phyloP scores from a whole-genome alignment of 2,888 invertebrate genomes.

The Polyommatus iphigenia region DNA sequence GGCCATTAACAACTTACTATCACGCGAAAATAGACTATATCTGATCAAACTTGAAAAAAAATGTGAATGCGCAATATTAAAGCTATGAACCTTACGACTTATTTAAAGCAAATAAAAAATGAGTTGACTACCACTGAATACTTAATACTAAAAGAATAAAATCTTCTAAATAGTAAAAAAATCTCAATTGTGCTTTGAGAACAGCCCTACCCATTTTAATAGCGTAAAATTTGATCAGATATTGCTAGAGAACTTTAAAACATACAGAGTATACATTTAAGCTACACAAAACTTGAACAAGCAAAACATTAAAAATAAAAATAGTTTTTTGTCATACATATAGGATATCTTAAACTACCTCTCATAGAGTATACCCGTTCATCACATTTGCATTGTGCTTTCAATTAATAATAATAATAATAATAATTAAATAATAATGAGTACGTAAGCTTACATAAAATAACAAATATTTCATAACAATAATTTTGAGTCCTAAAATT shows the following conservation, averaged over 20 bases:
- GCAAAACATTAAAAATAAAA: slow-evolving; percentile 31
- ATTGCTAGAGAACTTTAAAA: slow-evolving; percentile 1
- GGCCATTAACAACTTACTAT: slow-evolving; percentile 60
- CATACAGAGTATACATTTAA: slow-evolving; percentile 27
- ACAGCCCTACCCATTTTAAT: slow-evolving; percentile 35
- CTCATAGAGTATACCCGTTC: slow-evolving; percentile 51
- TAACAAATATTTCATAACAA: slow-evolving; percentile 21
- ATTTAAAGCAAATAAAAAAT: not conserved
- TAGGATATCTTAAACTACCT: slow-evolving; percentile 33
- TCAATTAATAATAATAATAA: slow-evolving; percentile 17
- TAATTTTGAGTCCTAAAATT: slow-evolving; percentile 24
- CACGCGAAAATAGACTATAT: slow-evolving; percentile 47
- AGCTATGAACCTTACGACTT: slow-evolving; percentile 6
- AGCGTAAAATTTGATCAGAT: slow-evolving; percentile 18
- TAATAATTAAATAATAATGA: slow-evolving; percentile 20
- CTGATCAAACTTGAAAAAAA: slow-evolving; percentile 8
- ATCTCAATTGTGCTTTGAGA: slow-evolving; percentile 10
- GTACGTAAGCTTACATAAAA: slow-evolving; percentile 23
- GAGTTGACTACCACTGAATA: not conserved
- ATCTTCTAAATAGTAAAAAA: not conserved
- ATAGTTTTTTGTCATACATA: slow-evolving; percentile 26
- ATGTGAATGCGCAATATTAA: not conserved
- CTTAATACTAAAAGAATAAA: not conserved
- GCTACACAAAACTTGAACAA: slow-evolving; percentile 31
- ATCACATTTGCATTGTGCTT: slow-evolving; percentile 48